Evolutionary conservation across 2,888 invertebrate species (phyloP).

Genomic region (Nomada goodeniana): DNA sequence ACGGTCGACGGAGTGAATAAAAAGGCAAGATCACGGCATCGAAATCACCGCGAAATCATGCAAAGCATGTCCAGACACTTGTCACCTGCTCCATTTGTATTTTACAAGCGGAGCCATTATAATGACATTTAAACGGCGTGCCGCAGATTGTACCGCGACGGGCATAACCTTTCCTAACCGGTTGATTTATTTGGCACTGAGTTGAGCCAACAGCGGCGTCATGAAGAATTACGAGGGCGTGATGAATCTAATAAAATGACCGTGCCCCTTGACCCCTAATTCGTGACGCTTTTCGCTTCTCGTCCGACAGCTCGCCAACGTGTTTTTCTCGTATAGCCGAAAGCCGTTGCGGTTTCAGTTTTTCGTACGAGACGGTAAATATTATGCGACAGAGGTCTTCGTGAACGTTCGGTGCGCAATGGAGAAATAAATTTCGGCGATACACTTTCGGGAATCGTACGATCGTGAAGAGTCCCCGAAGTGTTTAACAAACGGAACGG

Average conservation of each 20-base stretch:
- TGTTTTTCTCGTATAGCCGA: background rate
- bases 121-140: constrained; percentile 73
- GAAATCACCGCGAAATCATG: constrained; percentile 38
- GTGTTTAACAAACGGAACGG: too few relatives aligned
- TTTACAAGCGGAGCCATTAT: constrained; percentile 71
- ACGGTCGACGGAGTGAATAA: background rate
- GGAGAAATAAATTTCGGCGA: too few relatives aligned
- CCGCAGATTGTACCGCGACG: constrained; percentile 68
- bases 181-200: constrained; percentile 73
- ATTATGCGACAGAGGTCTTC: too few relatives aligned
- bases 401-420: too few relatives aligned
- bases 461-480: too few relatives aligned
- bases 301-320: constrained; percentile 24
- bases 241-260: constrained; percentile 73
- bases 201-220: constrained; percentile 64
- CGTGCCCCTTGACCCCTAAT: constrained; percentile 61
- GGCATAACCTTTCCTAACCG: constrained; percentile 73
- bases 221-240: constrained; percentile 71
- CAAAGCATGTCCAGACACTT: constrained; percentile 38
- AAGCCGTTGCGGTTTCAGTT: background rate
- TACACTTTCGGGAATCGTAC: too few relatives aligned
- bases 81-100: constrained; percentile 62
- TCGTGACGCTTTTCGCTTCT: constrained; percentile 58
- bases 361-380: too few relatives aligned
- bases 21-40: constrained; percentile 24